Base-by-base conservation (phyloP, 2,888 invertebrate species). In the Parthenolecanium corni region DNA sequence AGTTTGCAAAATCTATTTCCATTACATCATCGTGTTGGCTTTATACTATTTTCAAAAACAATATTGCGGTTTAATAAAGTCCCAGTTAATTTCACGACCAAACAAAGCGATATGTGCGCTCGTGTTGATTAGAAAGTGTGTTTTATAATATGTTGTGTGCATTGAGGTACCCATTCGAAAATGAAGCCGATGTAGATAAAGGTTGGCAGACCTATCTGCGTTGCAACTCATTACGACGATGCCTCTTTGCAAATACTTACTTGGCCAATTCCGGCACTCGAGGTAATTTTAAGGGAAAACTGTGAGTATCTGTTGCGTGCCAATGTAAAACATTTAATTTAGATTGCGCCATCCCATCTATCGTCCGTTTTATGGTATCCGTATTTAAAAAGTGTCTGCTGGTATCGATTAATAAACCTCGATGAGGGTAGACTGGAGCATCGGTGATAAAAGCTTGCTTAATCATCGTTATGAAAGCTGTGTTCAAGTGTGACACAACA, bases 311-410 rank as follows among this genome's bases (percentile, higher is more conserved):
- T 0, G 88, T 86, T 0, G 83, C 83, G 71, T 90, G 89, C 93
- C 94, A 95, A 72, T 95, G 95, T 49, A 95, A 81, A 0, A 91
- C 87, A 72, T 95, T 95, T 77, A 95, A 75, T 74, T 95, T 95
- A 53, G 85, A 85, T 18, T 86, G 80, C 1, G 87, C 85, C 86
- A 95, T 89, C 1, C 82, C 92, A 69, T 92, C 86, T 67, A 93
- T 76, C 52, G 85, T 86, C 67, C 79, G 80, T 68, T 81, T 79
- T 20, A 90, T 82, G 51, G 79, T 79, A 14, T 72, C 73, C 66
- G 90, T 73, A 0, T 89, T 83, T 23, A 95, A 77, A 71, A 83
- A 97, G 74, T 96, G 92, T 65, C 96, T 80, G 0, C 91, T 83
- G 0, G 91, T 86, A 72, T 97, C 97, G 47, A 97, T 73, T 62